A percentile compares a stretch with the other conserved stretches of the same genome.
Conservation (phyloP, 92 coral and sea anemone species). For the Palythoa grandiflora region DNA sequence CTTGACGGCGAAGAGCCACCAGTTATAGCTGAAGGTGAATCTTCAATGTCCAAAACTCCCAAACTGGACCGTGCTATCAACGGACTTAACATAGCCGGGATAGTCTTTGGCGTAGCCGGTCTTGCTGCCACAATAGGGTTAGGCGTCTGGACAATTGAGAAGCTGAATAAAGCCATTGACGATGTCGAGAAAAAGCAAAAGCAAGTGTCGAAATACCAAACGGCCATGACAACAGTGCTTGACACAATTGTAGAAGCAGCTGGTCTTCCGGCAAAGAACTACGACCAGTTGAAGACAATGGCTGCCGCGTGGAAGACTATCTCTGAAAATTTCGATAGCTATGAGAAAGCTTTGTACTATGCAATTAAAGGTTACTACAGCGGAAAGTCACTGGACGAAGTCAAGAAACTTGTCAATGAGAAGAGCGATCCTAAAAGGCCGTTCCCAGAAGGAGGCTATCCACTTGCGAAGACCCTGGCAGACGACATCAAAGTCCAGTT, state of each 20-base stretch:
- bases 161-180: slow-evolving; percentile 54
- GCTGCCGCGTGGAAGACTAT: slow-evolving; percentile 57
- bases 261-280: slow-evolving; percentile 44
- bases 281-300: slow-evolving; percentile 41
- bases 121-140: slow-evolving; percentile 68
- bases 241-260: slow-evolving; percentile 42
- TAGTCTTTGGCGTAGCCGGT: slow-evolving; percentile 72
- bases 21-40: slow-evolving; percentile 8
- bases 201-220: slow-evolving; percentile 43
- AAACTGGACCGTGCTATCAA: slow-evolving; percentile 28
- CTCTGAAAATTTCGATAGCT: slow-evolving; percentile 58
- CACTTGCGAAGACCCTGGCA: slow-evolving; percentile 67
- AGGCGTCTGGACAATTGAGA: slow-evolving; percentile 63
- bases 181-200: slow-evolving; percentile 65
- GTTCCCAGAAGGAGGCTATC: slow-evolving; percentile 61
- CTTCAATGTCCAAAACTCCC: slow-evolving; percentile 45
- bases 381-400: slow-evolving; percentile 36
- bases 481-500: slow-evolving; percentile 55
- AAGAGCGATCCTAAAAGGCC: slow-evolving; percentile 58
- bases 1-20: slow-evolving; percentile 48
- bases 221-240: slow-evolving; percentile 44
- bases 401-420: slow-evolving; percentile 32
- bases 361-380: slow-evolving; percentile 61
- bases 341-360: slow-evolving; percentile 51
- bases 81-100: slow-evolving; percentile 66